Conservation (phyloP, 2,113 vertebrate genomes). For the Sander lucioperca region DNA sequence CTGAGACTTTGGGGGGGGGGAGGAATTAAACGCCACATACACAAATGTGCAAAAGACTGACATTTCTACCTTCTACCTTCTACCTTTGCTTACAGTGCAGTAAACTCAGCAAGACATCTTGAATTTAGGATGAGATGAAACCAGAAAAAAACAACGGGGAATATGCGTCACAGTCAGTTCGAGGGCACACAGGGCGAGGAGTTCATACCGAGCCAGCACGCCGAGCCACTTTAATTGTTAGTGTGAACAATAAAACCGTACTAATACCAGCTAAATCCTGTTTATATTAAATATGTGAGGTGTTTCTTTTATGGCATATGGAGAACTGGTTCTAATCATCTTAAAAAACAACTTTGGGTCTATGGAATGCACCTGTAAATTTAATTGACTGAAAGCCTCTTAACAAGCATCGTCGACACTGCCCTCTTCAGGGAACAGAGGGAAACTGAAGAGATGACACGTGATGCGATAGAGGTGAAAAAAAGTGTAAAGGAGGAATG, state of each 20-base stretch:
- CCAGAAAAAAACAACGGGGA: constrained; percentile 36
- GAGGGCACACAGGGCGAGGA: constrained; percentile 38
- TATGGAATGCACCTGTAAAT: constrained; percentile 65
- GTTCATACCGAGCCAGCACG: constrained; percentile 28
- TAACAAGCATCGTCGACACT: constrained; percentile 7
- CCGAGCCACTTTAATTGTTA: constrained; percentile 51
- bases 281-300: constrained; percentile 67
- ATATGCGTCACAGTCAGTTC: constrained; percentile 52
- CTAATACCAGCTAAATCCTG: constrained; percentile 65
- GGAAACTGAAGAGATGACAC: background rate
- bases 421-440: constrained; percentile 37
- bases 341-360: constrained; percentile 26
- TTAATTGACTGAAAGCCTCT: constrained; percentile 40
- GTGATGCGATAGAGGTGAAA: background rate
- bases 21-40: constrained; percentile 8
- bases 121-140: constrained; percentile 49
- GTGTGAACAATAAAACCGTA: constrained; percentile 62
- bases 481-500: background rate
- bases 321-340: constrained; percentile 67
- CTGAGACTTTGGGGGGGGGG: background rate
- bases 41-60: constrained; percentile 14
- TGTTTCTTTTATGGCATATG: constrained; percentile 58
- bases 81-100: constrained; percentile 9
- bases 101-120: constrained; percentile 52
- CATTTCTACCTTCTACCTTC: background rate